Base-by-base conservation (phyloP, 2,797 vertebrate genomes). In the Poecilia velifera region DNA sequence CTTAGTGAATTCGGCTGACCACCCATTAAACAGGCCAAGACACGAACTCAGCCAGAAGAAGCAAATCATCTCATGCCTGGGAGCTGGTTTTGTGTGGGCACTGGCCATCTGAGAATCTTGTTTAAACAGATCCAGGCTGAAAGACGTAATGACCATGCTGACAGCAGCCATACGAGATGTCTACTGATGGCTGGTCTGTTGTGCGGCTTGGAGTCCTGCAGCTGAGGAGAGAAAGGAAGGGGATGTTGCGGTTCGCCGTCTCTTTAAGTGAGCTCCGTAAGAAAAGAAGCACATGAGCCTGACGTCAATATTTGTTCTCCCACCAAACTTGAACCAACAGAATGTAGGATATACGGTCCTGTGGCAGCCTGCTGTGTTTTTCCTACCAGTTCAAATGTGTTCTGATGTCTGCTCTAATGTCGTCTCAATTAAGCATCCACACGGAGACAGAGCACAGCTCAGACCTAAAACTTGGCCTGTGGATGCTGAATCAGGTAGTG, bases 131-230 rank as follows among this genome's bases (percentile, higher is more conserved):
- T 74, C 77, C 88, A 90, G 90, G 82, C 85, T 90, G 87, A 94
- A 92, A 92, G 78, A 85, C 86, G 90, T 93, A 94, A 94, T 85
- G 90, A 81, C 68, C 84, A 81, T 75, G 92, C 89, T 94, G 94
- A 95, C 94, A 94, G 91, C 89, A 90, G 90, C 86, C 93, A 91
- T 89, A 87, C 72, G 82, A 93, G 91, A 93, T 89, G 91, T 91
- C 91, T 94, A 79, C 68, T 74, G 83, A 90, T 34, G 85, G 87
- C 86, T 84, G 86, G 57, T 82, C 87, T 64, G 76, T 83, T 90
- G 90, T 84, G 90, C 80, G 88, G 89, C 89, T 78, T 82, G 80
- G 85, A 84, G 77, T 76, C 77, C 72, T 86, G 68, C 87, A 88
- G 87, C 86, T 90, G 83, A 82, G 81, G 36, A 79, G 77, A 77